phyloP scores from a whole-genome alignment of 2,113 vertebrate genomes.

The Pluvianellus socialis region DNA sequence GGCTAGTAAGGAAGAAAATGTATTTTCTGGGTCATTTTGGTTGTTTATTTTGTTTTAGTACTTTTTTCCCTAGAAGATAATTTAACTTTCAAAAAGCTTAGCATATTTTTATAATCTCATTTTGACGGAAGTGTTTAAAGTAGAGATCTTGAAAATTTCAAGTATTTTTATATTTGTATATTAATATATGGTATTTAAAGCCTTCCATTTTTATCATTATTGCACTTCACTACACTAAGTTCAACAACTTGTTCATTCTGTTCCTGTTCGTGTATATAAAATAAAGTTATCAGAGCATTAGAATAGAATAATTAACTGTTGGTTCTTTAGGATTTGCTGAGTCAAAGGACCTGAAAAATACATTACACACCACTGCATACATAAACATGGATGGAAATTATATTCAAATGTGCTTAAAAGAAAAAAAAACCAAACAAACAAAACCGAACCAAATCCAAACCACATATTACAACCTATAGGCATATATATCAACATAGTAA shows the following conservation, averaged over 20 bases:
- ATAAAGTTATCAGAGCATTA: not conserved
- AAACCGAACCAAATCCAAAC: not conserved
- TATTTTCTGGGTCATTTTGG: not conserved
- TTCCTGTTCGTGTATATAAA: not conserved
- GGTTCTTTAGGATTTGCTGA: not conserved
- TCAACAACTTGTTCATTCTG: not conserved
- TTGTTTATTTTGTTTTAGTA: not conserved
- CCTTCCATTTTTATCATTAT: not conserved
- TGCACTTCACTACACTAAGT: not conserved
- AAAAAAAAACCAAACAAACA: not conserved
- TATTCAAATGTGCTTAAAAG: not conserved
- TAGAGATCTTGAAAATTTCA: not conserved
- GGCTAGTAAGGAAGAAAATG: not conserved
- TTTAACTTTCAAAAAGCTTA: not conserved
- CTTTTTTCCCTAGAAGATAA: not conserved
- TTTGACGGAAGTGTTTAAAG: not conserved
- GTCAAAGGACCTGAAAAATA: not conserved
- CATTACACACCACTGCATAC: fast-evolving
- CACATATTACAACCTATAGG: not conserved
- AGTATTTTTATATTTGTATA: not conserved
- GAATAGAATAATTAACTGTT: not conserved
- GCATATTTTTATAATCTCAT: not conserved
- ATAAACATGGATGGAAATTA: not conserved
- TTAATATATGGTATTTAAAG: not conserved
- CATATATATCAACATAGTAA: not conserved